Conservation (phyloP, 2,888 invertebrate genomes). For the Argyresthia albistria region DNA sequence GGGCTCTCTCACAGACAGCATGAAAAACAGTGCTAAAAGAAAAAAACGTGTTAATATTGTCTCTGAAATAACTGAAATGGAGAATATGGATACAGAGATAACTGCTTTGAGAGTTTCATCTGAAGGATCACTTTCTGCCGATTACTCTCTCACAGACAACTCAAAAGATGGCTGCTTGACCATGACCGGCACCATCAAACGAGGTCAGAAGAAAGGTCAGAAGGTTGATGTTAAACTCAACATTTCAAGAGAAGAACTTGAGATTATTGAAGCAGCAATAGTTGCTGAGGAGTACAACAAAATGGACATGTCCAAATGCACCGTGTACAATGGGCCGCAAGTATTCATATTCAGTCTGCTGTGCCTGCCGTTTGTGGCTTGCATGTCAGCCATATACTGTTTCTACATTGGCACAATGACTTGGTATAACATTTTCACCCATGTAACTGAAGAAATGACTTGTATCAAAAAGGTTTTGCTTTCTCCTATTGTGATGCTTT, state of each 20-base stretch:
- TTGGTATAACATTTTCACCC: constrained; percentile 83
- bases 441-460: constrained; percentile 77
- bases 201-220: constrained; percentile 80
- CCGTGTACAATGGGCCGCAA: constrained; percentile 75
- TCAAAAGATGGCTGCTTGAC: constrained; percentile 75
- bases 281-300: constrained; percentile 72
- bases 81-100: constrained; percentile 53
- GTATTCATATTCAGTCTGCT: constrained; percentile 75
- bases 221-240: constrained; percentile 81
- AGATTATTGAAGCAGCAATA: constrained; percentile 76
- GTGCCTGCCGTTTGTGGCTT: constrained; percentile 77
- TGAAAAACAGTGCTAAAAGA: constrained; percentile 58
- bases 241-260: constrained; percentile 79
- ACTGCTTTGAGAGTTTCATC: constrained; percentile 50
- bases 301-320: constrained; percentile 69
- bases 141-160: constrained; percentile 67
- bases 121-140: constrained; percentile 66
- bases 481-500: constrained; percentile 77
- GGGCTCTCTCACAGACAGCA: constrained; percentile 53
- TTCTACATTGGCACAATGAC: constrained; percentile 83
- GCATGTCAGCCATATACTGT: constrained; percentile 76
- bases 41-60: constrained; percentile 77
- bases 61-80: constrained; percentile 57
- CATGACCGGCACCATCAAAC: constrained; percentile 81
- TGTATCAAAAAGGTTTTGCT: constrained; percentile 75